Evolutionary conservation across 2,888 invertebrate species (phyloP).

Genomic region (Luperina testacea): DNA sequence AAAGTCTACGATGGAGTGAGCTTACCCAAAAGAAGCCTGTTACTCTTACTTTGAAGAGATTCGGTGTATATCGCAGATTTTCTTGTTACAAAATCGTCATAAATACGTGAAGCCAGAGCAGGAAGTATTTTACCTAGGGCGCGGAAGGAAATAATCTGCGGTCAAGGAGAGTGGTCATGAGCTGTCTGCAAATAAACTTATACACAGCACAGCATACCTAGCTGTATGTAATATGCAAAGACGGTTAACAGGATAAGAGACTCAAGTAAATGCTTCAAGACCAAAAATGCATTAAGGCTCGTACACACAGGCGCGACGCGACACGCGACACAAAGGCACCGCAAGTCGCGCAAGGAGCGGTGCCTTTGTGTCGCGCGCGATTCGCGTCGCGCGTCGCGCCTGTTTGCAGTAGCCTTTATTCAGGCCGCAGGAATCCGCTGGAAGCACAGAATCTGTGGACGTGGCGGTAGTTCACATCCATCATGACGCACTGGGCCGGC

Average conservation of each 20-base stretch:
- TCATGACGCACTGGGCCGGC: too few species aligned
- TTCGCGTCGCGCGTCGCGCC: too few species aligned
- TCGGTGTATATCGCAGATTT: neutral
- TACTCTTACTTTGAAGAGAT: too few species aligned
- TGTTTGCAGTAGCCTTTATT: too few species aligned
- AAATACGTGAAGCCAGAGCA: slow-evolving; percentile 4
- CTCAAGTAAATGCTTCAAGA: neutral
- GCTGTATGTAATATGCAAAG: neutral
- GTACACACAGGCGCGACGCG: too few species aligned
- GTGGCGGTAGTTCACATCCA: too few species aligned
- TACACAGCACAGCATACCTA: neutral
- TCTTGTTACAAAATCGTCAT: neutral
- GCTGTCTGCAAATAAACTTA: slow-evolving; percentile 17
- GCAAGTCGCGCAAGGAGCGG: too few species aligned
- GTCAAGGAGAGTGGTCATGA: slow-evolving; percentile 46
- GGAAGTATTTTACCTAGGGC: slow-evolving; percentile 33
- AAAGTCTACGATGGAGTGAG: too few species aligned
- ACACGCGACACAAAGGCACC: too few species aligned
- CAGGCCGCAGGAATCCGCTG: neutral
- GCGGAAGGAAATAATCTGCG: slow-evolving; percentile 40
- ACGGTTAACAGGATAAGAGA: neutral
- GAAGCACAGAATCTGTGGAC: neutral
- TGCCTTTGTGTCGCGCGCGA: too few species aligned
- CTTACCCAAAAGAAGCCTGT: too few species aligned
- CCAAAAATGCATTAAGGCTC: too few species aligned